Percentiles rank a stretch among this genome's conserved stretches.
These are phyloP conservation scores for Rousettus madagascariensis DNA, from an alignment of 2,797 vertebrate genomes.

Conservation along the genomic window DNA sequence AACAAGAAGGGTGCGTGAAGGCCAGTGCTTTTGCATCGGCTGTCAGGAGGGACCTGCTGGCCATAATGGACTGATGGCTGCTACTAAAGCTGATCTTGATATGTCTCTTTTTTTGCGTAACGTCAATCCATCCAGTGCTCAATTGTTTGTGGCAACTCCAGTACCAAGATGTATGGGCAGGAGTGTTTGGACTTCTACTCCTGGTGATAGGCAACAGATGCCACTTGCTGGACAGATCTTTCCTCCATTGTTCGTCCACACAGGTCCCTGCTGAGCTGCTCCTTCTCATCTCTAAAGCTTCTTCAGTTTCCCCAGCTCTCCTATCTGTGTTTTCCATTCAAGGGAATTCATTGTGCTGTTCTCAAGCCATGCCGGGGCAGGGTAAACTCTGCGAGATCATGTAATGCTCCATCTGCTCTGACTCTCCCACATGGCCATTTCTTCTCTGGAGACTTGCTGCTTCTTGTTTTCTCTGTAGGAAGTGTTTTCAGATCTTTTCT, in stretches of 20 bases:
- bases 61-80: neutral
- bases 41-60: neutral
- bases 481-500: neutral
- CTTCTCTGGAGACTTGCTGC: neutral
- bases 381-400: neutral
- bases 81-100: neutral
- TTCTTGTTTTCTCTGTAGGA: neutral
- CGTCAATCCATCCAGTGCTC: neutral
- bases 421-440: neutral
- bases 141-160: neutral
- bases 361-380: neutral
- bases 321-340: neutral
- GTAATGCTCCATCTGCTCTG: neutral
- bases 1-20: neutral
- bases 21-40: accelerated
- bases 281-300: neutral
- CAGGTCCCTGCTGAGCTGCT: neutral
- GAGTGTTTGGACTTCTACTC: neutral
- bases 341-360: neutral
- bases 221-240: neutral
- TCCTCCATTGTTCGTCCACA: neutral
- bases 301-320: neutral
- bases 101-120: neutral
- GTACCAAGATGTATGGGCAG: neutral
- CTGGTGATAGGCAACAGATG: neutral